Evolutionary conservation across 1,140 invertebrate genomes (phyloP).

Genomic region (Amyelois transitella): DNA sequence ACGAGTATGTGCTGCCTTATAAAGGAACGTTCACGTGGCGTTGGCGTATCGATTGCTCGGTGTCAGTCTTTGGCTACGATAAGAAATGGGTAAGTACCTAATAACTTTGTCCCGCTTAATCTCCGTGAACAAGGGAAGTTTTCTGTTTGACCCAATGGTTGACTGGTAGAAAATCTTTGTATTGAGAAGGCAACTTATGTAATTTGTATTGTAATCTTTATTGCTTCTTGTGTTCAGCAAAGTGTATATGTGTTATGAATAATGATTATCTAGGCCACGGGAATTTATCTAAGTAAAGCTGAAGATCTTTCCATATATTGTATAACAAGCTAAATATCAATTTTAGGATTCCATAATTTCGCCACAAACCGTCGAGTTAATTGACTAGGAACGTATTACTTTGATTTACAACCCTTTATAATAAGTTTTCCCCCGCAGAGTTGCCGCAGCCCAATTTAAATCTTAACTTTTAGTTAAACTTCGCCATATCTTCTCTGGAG

Average conservation of each 20-base stretch:
- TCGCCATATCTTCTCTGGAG: conserved; percentile 40
- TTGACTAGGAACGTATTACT: conserved; percentile 51
- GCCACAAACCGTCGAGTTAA: conserved; percentile 14
- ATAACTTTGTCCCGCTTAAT: not conserved
- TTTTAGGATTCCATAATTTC: not conserved
- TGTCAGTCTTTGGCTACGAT: no score
- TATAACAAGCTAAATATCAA: no score
- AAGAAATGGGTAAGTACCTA: not conserved
- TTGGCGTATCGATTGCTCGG: no score
- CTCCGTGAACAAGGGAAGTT: not conserved
- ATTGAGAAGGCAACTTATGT: no score
- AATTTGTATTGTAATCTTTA: not conserved
- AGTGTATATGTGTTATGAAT: not conserved
- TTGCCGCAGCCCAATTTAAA: conserved; percentile 39
- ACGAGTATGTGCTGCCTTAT: not conserved
- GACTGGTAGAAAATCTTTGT: no score
- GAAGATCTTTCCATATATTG: no score
- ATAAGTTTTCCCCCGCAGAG: conserved; percentile 37
- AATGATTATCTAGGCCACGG: not conserved
- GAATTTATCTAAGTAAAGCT: conserved; percentile 21
- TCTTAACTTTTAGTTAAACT: conserved; percentile 54
- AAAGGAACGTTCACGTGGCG: no score
- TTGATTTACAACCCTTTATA: conserved; percentile 58
- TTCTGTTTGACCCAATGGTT: no score
- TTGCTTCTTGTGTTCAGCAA: not conserved